Conservation (phyloP, 2,888 invertebrate species). For the Endomychus coccineus region DNA sequence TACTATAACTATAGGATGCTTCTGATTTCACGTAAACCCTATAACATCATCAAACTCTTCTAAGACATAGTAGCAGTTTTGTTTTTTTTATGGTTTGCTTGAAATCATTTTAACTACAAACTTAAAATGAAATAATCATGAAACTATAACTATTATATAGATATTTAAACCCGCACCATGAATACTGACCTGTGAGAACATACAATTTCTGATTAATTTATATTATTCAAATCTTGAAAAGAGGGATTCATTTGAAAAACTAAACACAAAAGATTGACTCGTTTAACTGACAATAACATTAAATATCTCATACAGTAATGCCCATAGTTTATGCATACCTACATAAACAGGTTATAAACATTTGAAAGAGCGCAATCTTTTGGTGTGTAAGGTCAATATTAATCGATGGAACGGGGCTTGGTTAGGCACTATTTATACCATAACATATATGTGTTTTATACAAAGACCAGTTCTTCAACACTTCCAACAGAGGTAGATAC, state of each 20-base stretch:
- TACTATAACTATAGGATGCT: constrained; percentile 34
- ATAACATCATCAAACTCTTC: constrained; percentile 32
- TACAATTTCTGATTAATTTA: constrained; percentile 12
- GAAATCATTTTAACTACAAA: constrained; percentile 33
- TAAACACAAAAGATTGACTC: constrained; percentile 20
- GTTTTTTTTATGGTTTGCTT: constrained; percentile 28
- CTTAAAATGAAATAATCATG: constrained; percentile 33
- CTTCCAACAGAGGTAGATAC: too few relatives aligned
- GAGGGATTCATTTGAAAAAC: constrained; percentile 11
- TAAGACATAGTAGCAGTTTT: constrained; percentile 21
- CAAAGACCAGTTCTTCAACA: too few relatives aligned
- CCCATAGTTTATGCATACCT: constrained; percentile 19
- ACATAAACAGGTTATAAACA: constrained; percentile 23
- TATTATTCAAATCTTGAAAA: constrained; percentile 12
- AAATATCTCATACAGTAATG: constrained; percentile 24
- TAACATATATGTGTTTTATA: too few relatives aligned
- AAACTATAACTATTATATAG: constrained; percentile 38
- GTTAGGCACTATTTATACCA: constrained; percentile 35
- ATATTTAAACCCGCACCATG: constrained; percentile 28
- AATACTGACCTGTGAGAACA: too few relatives aligned
- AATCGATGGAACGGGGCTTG: constrained; percentile 27
- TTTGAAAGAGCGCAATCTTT: constrained; percentile 23
- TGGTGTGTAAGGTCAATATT: constrained; percentile 18
- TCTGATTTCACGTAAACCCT: constrained; percentile 37
- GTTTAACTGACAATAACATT: constrained; percentile 23